phyloP scores from a whole-genome alignment of 1,140 invertebrate species.

The Apis laboriosa region DNA sequence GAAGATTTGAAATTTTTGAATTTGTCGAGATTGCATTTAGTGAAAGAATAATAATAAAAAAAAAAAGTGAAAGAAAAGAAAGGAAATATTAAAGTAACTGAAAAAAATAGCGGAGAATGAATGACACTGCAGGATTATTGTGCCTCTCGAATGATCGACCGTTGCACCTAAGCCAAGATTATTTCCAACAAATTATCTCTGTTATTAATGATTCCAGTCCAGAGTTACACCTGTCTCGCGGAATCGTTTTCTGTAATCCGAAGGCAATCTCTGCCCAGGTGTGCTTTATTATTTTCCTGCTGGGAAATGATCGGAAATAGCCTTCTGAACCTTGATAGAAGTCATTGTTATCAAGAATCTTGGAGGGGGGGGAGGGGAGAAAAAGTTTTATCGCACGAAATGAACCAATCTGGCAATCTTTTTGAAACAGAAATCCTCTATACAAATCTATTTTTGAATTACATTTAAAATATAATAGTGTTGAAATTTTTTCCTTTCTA shows the following conservation, averaged over 20 bases:
- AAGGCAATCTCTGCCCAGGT: conserved; percentile 38
- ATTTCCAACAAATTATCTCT: conserved; percentile 57
- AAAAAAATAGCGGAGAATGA: conserved; percentile 7
- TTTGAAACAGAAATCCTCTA: neutral
- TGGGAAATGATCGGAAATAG: conserved; percentile 40
- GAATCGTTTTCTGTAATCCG: conserved; percentile 53
- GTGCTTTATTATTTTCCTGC: conserved; percentile 42
- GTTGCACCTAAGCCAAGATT: conserved; percentile 26
- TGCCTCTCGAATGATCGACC: conserved; percentile 15
- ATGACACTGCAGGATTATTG: conserved; percentile 49
- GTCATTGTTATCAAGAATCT: conserved; percentile 39
- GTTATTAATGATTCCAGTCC: conserved; percentile 59
- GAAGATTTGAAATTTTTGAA: too few relatives aligned
- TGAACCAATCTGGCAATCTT: neutral
- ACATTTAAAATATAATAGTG: neutral
- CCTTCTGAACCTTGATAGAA: conserved; percentile 2
- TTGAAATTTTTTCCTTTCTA: neutral
- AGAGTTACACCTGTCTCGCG: conserved; percentile 54
- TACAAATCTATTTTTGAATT: neutral
- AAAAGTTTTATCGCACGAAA: neutral
- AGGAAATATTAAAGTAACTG: neutral
- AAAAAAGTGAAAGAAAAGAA: too few relatives aligned
- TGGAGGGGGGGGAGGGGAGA: neutral
- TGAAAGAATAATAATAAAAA: too few relatives aligned
- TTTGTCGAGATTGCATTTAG: too few relatives aligned